Evolutionary conservation across 2,888 invertebrate genomes (phyloP).

Genomic region (Metalampra italica): DNA sequence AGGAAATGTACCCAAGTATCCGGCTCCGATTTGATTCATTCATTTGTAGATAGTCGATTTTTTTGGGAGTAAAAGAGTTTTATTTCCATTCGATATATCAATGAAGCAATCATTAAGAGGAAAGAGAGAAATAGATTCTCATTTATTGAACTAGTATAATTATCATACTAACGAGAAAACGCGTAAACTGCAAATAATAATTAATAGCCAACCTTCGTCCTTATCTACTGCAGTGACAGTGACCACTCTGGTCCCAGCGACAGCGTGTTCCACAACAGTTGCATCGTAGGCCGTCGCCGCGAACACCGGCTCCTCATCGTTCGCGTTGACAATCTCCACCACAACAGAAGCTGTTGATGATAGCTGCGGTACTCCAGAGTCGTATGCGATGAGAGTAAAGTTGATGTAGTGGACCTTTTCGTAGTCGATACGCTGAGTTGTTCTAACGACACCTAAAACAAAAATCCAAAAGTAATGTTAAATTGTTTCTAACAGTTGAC

Average conservation of each 20-base stretch:
- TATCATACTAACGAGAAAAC: too few species aligned
- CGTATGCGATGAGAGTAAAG: conserved; percentile 89
- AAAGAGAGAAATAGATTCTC: too few species aligned
- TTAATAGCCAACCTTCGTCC: conserved; percentile 80
- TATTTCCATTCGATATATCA: too few species aligned
- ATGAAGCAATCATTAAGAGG: too few species aligned
- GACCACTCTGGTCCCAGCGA: conserved; percentile 83
- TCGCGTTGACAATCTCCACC: conserved; percentile 89
- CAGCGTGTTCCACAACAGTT: conserved; percentile 86
- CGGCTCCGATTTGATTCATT: too few species aligned
- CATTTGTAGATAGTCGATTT: too few species aligned
- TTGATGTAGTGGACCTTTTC: conserved; percentile 86
- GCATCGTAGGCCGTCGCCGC: conserved; percentile 82
- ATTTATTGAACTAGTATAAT: too few species aligned
- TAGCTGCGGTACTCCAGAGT: conserved; percentile 91
- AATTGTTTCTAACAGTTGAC: not conserved
- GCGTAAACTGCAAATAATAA: too few species aligned
- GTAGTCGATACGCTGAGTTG: conserved; percentile 88
- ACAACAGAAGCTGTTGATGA: conserved; percentile 87
- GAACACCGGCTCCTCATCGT: conserved; percentile 93
- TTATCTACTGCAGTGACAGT: conserved; percentile 87
- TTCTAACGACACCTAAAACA: conserved; percentile 84
- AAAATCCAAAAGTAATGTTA: not conserved
- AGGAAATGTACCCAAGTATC: too few species aligned
- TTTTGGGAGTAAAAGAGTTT: too few species aligned